These are phyloP conservation scores for Phalanger gymnotis DNA, from an alignment of 2,797 vertebrate species.

Conservation along the genomic window DNA sequence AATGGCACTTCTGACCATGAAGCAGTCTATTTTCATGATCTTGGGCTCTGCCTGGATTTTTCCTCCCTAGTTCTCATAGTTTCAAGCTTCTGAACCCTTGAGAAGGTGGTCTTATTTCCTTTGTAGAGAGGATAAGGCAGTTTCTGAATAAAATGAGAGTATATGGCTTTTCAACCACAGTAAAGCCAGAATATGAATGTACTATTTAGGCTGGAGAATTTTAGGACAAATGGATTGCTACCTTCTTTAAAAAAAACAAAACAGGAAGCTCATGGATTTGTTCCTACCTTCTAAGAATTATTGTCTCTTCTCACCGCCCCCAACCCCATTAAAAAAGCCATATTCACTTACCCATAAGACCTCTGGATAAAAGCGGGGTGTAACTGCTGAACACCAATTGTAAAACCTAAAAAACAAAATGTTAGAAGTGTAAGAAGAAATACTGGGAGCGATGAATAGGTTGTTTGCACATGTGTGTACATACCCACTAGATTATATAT, in stretches of 20 bases:
- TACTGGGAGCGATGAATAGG: neutral
- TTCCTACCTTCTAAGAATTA: neutral
- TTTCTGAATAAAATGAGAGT: neutral
- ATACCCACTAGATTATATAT: no score
- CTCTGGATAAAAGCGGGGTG: slow-evolving; percentile 96
- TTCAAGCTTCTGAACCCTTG: neutral
- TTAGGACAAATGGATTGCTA: neutral
- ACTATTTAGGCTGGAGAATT: neutral
- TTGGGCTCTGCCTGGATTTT: neutral
- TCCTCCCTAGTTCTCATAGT: neutral
- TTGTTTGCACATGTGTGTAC: no score
- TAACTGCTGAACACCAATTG: slow-evolving; percentile 95
- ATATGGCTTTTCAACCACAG: neutral
- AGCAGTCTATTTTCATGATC: neutral
- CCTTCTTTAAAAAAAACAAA: neutral
- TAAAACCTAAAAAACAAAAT: slow-evolving; percentile 88
- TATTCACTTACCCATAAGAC: slow-evolving; percentile 94
- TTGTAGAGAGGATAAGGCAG: neutral
- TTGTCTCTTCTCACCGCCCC: no score
- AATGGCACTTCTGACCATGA: neutral
- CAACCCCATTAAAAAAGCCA: slow-evolving; percentile 9
- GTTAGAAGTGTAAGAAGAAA: neutral
- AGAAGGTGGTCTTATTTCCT: neutral
- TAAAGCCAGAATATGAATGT: neutral
- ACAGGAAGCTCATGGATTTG: neutral